A percentile compares a stretch with the other conserved stretches of the same genome.
phyloP scores from a whole-genome alignment of 2,797 vertebrate species.

The Macroramphosus scolopax region DNA sequence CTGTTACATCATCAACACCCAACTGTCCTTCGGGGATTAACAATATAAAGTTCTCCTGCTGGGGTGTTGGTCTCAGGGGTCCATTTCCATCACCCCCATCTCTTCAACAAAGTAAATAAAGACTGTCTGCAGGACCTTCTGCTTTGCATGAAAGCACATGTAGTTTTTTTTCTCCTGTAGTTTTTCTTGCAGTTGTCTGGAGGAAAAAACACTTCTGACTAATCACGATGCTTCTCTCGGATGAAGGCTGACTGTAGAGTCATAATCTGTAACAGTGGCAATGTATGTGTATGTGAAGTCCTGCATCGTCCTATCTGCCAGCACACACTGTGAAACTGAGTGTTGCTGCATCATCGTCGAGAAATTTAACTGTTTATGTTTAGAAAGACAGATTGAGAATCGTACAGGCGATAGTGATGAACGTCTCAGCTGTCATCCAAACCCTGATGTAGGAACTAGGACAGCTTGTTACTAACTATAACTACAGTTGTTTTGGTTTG shows the following conservation, averaged over 20 bases:
- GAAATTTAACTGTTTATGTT: slow-evolving; percentile 17
- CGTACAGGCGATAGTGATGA: too few relatives aligned
- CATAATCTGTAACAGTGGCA: slow-evolving; percentile 18
- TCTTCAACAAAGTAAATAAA: slow-evolving; percentile 7
- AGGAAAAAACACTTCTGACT: neutral
- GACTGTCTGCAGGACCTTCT: neutral
- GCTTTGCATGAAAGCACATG: too few relatives aligned
- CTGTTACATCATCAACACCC: slow-evolving; percentile 50
- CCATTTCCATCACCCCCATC: neutral
- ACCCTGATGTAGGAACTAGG: too few relatives aligned
- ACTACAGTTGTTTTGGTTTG: too few relatives aligned
- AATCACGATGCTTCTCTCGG: slow-evolving; percentile 3
- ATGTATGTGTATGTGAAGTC: slow-evolving; percentile 23
- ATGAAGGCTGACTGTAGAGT: slow-evolving; percentile 20
- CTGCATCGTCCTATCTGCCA: slow-evolving; percentile 49
- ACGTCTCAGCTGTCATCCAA: too few relatives aligned
- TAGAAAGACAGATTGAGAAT: too few relatives aligned
- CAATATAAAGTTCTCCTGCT: slow-evolving; percentile 2
- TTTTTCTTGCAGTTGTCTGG: neutral
- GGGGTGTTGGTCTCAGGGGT: slow-evolving; percentile 6
- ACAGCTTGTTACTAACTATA: too few relatives aligned
- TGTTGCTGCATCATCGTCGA: slow-evolving; percentile 7
- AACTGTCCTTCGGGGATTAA: slow-evolving; percentile 21
- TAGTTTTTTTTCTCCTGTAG: too few relatives aligned
- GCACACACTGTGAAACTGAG: slow-evolving; percentile 35